A percentile compares a stretch with the other conserved stretches of the same genome.
Evolutionary conservation across 2,888 invertebrate species (phyloP).

Genomic region (Polyommatus iphigenia): DNA sequence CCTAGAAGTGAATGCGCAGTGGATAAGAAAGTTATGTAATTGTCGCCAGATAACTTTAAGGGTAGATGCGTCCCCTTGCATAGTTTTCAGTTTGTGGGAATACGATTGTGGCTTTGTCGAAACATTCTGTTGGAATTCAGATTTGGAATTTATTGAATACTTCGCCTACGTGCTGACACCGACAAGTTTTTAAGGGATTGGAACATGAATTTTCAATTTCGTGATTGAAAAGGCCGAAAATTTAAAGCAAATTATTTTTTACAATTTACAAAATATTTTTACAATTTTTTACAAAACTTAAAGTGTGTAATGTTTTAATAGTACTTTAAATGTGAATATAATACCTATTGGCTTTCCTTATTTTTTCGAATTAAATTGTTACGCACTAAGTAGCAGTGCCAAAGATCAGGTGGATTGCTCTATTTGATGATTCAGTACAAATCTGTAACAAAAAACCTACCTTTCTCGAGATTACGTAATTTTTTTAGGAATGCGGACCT

Average conservation of each 20-base stretch:
- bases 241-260: no score
- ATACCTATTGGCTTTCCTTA: no score
- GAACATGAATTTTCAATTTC: neutral
- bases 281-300: neutral
- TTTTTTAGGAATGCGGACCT: neutral
- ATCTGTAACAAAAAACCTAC: no score
- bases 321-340: no score
- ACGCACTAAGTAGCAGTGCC: no score
- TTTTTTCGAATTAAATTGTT: no score
- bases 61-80: constrained; percentile 3
- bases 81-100: constrained; percentile 29
- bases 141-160: constrained; percentile 20
- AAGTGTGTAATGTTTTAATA: no score
- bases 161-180: constrained; percentile 12
- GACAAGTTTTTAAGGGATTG: neutral
- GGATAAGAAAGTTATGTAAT: neutral
- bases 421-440: no score
- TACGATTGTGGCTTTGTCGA: constrained; percentile 20
- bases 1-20: neutral
- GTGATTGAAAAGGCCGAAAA: neutral
- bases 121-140: constrained; percentile 18
- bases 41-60: neutral
- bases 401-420: no score
- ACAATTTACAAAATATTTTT: no score
- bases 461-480: neutral